Conservation (phyloP, 2,888 invertebrate species). For the Notodonta ziczac region DNA sequence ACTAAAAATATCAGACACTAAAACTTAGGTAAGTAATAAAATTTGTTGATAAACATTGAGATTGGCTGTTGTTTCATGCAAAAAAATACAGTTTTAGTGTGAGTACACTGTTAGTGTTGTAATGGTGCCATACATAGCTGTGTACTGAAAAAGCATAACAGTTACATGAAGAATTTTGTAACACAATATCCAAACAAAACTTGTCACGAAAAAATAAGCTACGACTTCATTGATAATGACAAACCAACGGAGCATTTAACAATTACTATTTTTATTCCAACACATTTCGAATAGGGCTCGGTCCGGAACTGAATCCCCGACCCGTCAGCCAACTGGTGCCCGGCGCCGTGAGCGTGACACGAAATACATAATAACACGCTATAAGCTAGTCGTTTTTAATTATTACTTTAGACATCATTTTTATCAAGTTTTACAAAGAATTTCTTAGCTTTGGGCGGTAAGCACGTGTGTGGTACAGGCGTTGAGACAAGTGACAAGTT, state of each 20-base stretch:
- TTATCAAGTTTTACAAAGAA: slow-evolving; percentile 34
- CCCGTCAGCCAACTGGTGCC: slow-evolving; percentile 38
- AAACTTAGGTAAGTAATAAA: too few species aligned
- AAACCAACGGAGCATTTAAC: background rate
- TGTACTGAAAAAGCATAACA: too few species aligned
- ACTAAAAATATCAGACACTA: too few species aligned
- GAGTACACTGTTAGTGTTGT: too few species aligned
- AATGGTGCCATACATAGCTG: too few species aligned
- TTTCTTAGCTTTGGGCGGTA: slow-evolving; percentile 26
- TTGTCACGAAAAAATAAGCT: too few species aligned
- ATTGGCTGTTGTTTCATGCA: too few species aligned
- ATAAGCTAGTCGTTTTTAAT: slow-evolving; percentile 38
- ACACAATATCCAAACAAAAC: too few species aligned
- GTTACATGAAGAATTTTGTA: too few species aligned
- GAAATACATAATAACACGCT: slow-evolving; percentile 32
- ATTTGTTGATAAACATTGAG: too few species aligned
- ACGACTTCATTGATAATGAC: background rate
- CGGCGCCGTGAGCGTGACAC: slow-evolving; percentile 29
- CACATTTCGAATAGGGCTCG: background rate
- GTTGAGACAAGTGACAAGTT: slow-evolving; percentile 8
- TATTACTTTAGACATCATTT: slow-evolving; percentile 33
- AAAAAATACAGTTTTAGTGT: too few species aligned
- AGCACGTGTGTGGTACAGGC: slow-evolving; percentile 34
- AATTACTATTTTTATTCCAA: background rate
- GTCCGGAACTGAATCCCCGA: slow-evolving; percentile 17